Evolutionary conservation across 2,113 vertebrate genomes (phyloP), one percentile per base, ranked within the genome.

Genomic region (Apodemus sylvaticus): DNA sequence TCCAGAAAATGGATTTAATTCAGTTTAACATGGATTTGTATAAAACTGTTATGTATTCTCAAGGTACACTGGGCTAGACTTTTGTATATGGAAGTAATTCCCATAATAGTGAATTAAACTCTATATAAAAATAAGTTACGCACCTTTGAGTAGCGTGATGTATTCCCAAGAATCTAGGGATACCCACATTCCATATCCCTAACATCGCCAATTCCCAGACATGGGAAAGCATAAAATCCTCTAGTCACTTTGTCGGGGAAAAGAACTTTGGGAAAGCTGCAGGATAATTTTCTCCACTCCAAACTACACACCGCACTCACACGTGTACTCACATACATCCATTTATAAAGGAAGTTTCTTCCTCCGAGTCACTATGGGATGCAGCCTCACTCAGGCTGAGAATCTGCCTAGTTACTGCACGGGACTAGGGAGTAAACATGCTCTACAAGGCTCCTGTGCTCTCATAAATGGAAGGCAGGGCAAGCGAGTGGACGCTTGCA

Each of bases 41-140:
- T 20, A 78, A 53, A 79, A 90, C 74, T 62, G 34, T 19, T 68
- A 36, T 53, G 36, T 96, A 83, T 82, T 22, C 74, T 87, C 66
- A 51, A 66, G 74, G 77, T n/a, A 93, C 24, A n/a, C 17, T 79
- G 60, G 48, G 19, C 58, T 62, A 58, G 39, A 60, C 7, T 88
- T 95, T 68, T 53, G 17, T 58, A 55, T 85, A 82, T 2, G 74
- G 62, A 94, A 95, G 66, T 26, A 81, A 7, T 73, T 73, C 64
- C 39, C 39, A 0, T 58, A 82, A 55, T 90, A 19, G 24, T 74
- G 58, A 89, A 60, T 71, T 53, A 73, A 93, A 73, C 19, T 45
- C 76, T 78, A 94, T 83, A 90, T 86, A 60, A 68, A 93, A 64
- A 93, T 62, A 94, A 77, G 76, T 79, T 36, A 90, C n/a, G 20